Evolutionary conservation across 2,888 invertebrate species (phyloP), one percentile per base, ranked within the genome.

Genomic region (Oscheius sp.): DNA sequence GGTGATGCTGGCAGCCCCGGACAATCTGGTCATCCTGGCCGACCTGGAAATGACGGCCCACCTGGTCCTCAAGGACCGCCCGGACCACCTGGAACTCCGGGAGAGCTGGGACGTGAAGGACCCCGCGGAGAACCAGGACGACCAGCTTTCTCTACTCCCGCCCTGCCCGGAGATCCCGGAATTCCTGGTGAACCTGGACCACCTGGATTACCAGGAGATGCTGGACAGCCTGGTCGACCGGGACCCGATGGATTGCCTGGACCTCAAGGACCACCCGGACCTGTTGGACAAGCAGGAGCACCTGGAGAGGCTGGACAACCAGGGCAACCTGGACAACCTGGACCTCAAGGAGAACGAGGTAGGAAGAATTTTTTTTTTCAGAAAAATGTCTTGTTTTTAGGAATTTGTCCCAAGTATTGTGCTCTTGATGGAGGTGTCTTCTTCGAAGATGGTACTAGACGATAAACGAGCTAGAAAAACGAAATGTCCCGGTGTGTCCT

Each of bases 141-240:
- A 51, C 85, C 85, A 0, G 85, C 86, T 38, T 81, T 84, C 69
- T 81, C 82, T 14, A 84, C 83, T 2, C 85, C 85, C 5, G 82
- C 83, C 6, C 62, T 82, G n/a, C 85, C 85, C 26, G 85, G 85
- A 76, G 85, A 84, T 68, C 82, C 84, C 17, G 85, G 85, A 73
- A 74, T 78, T 38, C 78, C 82, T 41, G 84, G 85, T 74, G 83
- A 85, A 70, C 72, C 80, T 32, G 84, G 80, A 75, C 82, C 78
- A 26, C 74, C 73, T n/a, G 84, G 84, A 65, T 73, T 83, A 30
- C 84, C 84, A 33, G 83, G 82, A 72, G 82, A 83, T 24, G 69
- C 68, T 26, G 83, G 83, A 68, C 80, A 81, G 68, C 59, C 75
- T 20, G 78, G 80, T 2, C 67, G 76, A 32, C 75, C 78, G 12